Percentiles rank a stretch among this genome's conserved stretches.
Conservation (phyloP, 2,797 vertebrate species). For the Synaphobranchus kaupii region DNA sequence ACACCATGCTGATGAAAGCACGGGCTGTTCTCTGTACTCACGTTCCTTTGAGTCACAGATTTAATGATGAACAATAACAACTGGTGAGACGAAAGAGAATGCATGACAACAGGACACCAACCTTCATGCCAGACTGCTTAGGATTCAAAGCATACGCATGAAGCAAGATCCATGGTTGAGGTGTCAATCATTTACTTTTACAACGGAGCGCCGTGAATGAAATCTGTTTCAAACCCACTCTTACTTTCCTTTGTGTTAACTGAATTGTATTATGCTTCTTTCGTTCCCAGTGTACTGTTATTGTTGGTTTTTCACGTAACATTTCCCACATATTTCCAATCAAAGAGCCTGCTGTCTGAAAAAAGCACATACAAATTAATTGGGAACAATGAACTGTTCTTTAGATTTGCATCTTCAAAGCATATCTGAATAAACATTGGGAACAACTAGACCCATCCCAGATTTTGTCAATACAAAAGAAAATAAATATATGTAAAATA, state of each 20-base stretch:
- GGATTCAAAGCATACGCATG: slow-evolving; percentile 58
- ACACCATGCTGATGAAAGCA: background rate
- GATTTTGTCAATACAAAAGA: slow-evolving; percentile 60
- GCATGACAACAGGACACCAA: slow-evolving; percentile 44
- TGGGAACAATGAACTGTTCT: slow-evolving; percentile 44
- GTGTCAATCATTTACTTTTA: slow-evolving; percentile 42
- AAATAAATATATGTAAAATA: slow-evolving; percentile 46
- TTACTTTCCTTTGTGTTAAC: slow-evolving; percentile 44
- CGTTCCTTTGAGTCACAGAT: slow-evolving; percentile 23
- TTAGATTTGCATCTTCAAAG: slow-evolving; percentile 54
- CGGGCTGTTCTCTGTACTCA: slow-evolving; percentile 9
- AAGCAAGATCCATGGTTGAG: slow-evolving; percentile 48
- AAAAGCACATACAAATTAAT: slow-evolving; percentile 51
- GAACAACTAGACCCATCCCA: slow-evolving; percentile 64
- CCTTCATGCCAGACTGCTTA: slow-evolving; percentile 51
- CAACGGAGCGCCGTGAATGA: slow-evolving; percentile 55
- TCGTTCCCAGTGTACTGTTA: slow-evolving; percentile 35
- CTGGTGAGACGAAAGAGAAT: slow-evolving; percentile 48
- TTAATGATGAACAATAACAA: slow-evolving; percentile 45
- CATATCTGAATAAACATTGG: slow-evolving; percentile 61
- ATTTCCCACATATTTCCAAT: slow-evolving; percentile 42
- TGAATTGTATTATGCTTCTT: slow-evolving; percentile 61
- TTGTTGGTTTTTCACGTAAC: background rate
- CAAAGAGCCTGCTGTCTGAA: slow-evolving; percentile 53
- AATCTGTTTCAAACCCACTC: slow-evolving; percentile 60